These are phyloP conservation scores for Drosophila arawakana DNA, from an alignment of 1,140 invertebrate species.

Conservation along the genomic window DNA sequence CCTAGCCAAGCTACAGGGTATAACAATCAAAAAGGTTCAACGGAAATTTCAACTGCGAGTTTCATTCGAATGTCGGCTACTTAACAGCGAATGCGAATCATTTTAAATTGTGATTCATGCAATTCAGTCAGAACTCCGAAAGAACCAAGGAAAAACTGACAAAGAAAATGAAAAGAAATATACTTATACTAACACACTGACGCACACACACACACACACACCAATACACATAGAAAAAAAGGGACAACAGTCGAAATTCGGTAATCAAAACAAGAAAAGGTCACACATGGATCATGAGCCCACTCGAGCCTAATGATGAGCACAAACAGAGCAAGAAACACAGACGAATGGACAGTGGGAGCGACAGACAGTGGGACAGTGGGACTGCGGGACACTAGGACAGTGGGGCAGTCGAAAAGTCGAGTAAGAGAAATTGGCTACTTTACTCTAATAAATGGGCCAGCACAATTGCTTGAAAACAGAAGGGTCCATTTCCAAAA, in stretches of 20 bases:
- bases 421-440: slow-evolving; percentile 43
- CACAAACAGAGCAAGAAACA: slow-evolving; percentile 11
- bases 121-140: slow-evolving; percentile 17
- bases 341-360: background rate
- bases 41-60: slow-evolving; percentile 40
- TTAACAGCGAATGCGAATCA: slow-evolving; percentile 78
- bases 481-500: background rate
- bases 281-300: slow-evolving; percentile 42
- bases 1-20: background rate
- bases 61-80: slow-evolving; percentile 56
- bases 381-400: background rate
- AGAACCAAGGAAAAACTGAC: background rate
- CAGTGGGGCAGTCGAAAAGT: slow-evolving; percentile 13
- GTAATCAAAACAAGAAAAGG: slow-evolving; percentile 64
- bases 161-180: slow-evolving; percentile 8
- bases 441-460: slow-evolving; percentile 48
- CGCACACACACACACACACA: no score
- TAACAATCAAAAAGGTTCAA: slow-evolving; percentile 38
- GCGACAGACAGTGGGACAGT: background rate
- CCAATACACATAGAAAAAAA: slow-evolving; percentile 13
- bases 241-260: slow-evolving; percentile 41
- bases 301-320: slow-evolving; percentile 52
- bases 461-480: slow-evolving; percentile 12
- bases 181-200: background rate
- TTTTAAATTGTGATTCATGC: slow-evolving; percentile 72